Percentiles rank a stretch among this genome's conserved stretches.
Evolutionary conservation across 2,888 invertebrate genomes (phyloP).

Genomic region (Hydroisotoma schaefferi): DNA sequence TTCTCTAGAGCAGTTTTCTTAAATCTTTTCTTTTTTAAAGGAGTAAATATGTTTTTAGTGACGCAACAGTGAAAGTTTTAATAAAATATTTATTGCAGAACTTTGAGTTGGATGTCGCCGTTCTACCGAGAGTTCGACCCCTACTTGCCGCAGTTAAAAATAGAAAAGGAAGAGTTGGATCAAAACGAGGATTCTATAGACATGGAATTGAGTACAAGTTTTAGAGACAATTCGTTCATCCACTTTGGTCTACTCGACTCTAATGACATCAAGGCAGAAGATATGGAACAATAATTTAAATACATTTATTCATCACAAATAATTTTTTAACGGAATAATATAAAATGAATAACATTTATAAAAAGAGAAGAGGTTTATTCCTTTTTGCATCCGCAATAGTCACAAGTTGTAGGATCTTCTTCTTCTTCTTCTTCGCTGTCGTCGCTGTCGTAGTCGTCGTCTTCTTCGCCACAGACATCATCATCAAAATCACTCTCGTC

Average conservation of each 20-base stretch:
- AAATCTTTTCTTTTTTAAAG: no score
- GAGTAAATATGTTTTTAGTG: not conserved
- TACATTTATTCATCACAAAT: not conserved
- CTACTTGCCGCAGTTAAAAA: slow-evolving; percentile 21
- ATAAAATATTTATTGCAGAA: slow-evolving; percentile 7
- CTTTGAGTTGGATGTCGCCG: slow-evolving; percentile 17
- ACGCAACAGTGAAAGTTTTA: not conserved
- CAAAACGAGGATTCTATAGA: slow-evolving; percentile 24
- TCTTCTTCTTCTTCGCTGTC: not conserved
- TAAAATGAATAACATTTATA: no score
- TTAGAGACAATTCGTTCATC: slow-evolving; percentile 1
- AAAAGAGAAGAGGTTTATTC: not conserved
- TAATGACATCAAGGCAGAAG: slow-evolving; percentile 2
- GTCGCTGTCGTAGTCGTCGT: not conserved
- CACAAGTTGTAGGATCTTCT: not conserved
- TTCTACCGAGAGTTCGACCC: slow-evolving; percentile 19
- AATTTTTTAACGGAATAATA: no score
- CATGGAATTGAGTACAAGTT: slow-evolving; percentile 28
- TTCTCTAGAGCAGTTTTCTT: no score
- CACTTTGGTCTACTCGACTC: slow-evolving; percentile 1
- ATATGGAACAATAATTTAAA: not conserved
- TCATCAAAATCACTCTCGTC: not conserved
- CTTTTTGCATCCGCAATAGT: slow-evolving; percentile 8
- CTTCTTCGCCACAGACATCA: slow-evolving; percentile 1
- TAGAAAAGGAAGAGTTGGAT: slow-evolving; percentile 15